A percentile compares a stretch with the other conserved stretches of the same genome.
phyloP scores from a whole-genome alignment of 2,888 invertebrate species.

The Pantelozetes paolii region DNA sequence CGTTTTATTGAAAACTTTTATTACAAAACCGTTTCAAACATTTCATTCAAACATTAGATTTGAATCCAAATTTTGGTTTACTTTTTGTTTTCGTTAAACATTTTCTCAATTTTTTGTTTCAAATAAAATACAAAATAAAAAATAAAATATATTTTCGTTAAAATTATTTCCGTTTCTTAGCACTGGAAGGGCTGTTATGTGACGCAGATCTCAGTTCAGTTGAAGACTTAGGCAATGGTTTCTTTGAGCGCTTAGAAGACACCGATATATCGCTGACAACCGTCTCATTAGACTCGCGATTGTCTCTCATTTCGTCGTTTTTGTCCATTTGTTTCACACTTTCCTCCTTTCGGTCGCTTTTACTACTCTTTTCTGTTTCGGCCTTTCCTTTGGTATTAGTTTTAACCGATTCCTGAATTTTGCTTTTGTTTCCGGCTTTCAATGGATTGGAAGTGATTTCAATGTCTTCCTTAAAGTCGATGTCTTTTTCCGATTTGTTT shows the following conservation, averaged over 20 bases:
- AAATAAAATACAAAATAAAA: too few species aligned
- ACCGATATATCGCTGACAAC: too few species aligned
- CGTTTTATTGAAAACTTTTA: too few species aligned
- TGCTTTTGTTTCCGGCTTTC: not conserved
- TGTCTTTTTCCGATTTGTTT: slow-evolving; percentile 32
- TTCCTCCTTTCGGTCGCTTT: slow-evolving; percentile 26
- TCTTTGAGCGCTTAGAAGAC: slow-evolving; percentile 13
- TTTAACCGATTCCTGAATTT: slow-evolving; percentile 28
- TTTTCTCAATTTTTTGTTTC: too few species aligned
- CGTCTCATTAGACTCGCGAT: too few species aligned
- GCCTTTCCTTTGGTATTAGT: not conserved
- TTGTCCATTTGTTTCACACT: slow-evolving; percentile 6
- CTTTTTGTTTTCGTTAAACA: too few species aligned
- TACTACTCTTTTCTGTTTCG: slow-evolving; percentile 26
- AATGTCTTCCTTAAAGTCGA: slow-evolving; percentile 38
- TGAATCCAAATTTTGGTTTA: too few species aligned
- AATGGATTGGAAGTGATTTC: not conserved
- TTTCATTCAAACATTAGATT: too few species aligned
- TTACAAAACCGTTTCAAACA: too few species aligned
- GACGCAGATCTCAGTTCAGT: slow-evolving; percentile 15
- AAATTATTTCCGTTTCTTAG: slow-evolving; percentile 24
- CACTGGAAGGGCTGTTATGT: slow-evolving; percentile 4
- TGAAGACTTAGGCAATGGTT: not conserved
- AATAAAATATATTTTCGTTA: too few species aligned
- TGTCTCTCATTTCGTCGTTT: slow-evolving; percentile 24